These are phyloP conservation scores for Brenthis hecate DNA, from an alignment of 2,888 invertebrate species.

Conservation along the genomic window DNA sequence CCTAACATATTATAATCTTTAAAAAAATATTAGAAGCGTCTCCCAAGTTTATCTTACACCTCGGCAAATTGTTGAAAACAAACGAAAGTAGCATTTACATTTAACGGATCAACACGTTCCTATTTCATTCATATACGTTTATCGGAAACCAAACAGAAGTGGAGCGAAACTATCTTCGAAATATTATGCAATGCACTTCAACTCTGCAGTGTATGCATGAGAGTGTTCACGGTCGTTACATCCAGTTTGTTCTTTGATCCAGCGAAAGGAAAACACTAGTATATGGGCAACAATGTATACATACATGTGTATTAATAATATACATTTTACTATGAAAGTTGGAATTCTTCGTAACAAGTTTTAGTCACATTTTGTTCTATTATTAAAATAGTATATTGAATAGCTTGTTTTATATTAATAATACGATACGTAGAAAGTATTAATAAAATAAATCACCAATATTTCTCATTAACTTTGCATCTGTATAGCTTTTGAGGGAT, in stretches of 20 bases:
- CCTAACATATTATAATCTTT: no score
- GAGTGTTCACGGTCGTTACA: constrained; percentile 17
- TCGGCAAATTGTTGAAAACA: not conserved
- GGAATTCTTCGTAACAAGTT: no score
- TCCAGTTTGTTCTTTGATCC: constrained; percentile 17
- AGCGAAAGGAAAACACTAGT: constrained; percentile 6
- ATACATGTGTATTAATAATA: not conserved
- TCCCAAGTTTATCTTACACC: no score
- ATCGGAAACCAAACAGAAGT: constrained; percentile 10
- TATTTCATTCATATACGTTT: constrained; percentile 13
- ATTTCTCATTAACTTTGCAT: no score
- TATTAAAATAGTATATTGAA: no score
- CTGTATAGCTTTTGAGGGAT: no score
- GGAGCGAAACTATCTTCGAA: constrained; percentile 18
- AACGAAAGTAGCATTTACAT: not conserved
- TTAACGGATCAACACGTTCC: constrained; percentile 9
- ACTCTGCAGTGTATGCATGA: constrained; percentile 13
- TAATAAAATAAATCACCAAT: no score
- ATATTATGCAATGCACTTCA: constrained; percentile 21
- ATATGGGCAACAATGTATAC: not conserved
- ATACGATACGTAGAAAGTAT: no score
- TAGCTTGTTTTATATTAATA: no score
- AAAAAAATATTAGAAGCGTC: no score
- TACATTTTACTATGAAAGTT: not conserved
- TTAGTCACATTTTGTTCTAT: no score